Evolutionary conservation across 2,797 vertebrate genomes (phyloP), one percentile per base, ranked within the genome.

Genomic region (Lepilemur septentrionalis): DNA sequence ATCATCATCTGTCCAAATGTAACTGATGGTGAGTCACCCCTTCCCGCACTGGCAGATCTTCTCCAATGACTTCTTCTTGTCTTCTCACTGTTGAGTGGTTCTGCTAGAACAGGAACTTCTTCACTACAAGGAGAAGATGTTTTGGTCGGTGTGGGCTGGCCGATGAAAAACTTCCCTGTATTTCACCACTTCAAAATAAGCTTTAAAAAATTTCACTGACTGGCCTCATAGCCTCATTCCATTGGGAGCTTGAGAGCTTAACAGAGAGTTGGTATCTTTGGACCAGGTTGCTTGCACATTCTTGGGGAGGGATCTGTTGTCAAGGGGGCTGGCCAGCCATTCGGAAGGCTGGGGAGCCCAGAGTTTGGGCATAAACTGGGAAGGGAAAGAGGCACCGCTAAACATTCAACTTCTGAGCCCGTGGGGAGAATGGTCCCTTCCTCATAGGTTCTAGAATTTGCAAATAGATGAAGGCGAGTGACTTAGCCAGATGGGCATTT

Each of bases 11-110:
- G 4, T 63, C 55, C n/a, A 4, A 43, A 50, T 50, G 35, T 65
- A 35, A 22, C 0, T n/a, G 6, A 3, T 13, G 2, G 0, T 22
- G 1, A 0, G 12, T 11, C 7, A 22, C 1, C 2, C 55, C 18
- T 14, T 1, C 4, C 65, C 38, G 38, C 38, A 38, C 1, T 0
- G 32, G n/a, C 38, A 7, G 18, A 14, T 48, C 55, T 32, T 15
- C 32, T 65, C 0, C 35, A 25, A 13, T 4, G 28, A 25, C 41
- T 35, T 15, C 57, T 67, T 13, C 7, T 32, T 15, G 0, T 17
- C 38, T 79, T 48, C 2, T 10, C n/a, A 1, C 9, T 59, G 9
- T 70, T 48, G 50, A 35, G 46, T 43, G 73, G 43, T 8, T n/a
- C 70, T 85, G n/a, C 35, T 22, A 15, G 81, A 46, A n/a, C 22